Base-by-base conservation (phyloP, 2,888 invertebrate genomes). In the Candidula unifasciata region DNA sequence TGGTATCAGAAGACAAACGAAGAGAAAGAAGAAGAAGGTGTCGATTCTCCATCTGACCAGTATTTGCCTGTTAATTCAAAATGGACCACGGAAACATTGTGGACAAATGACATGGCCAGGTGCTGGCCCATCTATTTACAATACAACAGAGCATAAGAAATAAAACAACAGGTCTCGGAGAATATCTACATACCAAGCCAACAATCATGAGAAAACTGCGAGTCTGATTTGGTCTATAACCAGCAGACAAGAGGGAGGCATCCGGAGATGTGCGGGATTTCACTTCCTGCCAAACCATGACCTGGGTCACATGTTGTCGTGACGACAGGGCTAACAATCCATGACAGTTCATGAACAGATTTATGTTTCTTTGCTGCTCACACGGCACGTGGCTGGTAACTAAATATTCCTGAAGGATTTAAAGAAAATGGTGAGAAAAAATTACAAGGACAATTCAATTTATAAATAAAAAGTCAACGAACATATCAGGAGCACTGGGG, bases 331-430 rank as follows among this genome's bases (percentile, higher is more conserved):
- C 95, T 64, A 97, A 94, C 80, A 97, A 94, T 5, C 97, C 96
- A 90, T 96, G 96, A 87, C 96, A 95, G 87, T 96, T 95, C 84
- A 97, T 95, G 93, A 96, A 97, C 33, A 96, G 95, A 92, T 96
- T 96, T 0, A 97, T 95, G 91, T 97, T 96, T 73, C 95, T 95
- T 81, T 97, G 94, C 93, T 97, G 96, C 85, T 96, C 95, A 80
- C 96, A 95, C 86, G 96, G 95, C 87, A 97, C 94, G 93, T 97
- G 97, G 13, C 96, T 96, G 85, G 96, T 96, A 73, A 98, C 92
- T 86, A 97, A 94, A 92, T 96, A 96, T 27, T 96, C 96, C 89
- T 96, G 94, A 8, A 87, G 85, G 27, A n/a, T 27, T 27, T 8
- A 3, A 66, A 66, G 78, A 57, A 60, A 84, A 71, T 44, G 13